These are phyloP conservation scores for Agonum fuliginosum DNA, from an alignment of 2,888 invertebrate genomes.

Conservation along the genomic window DNA sequence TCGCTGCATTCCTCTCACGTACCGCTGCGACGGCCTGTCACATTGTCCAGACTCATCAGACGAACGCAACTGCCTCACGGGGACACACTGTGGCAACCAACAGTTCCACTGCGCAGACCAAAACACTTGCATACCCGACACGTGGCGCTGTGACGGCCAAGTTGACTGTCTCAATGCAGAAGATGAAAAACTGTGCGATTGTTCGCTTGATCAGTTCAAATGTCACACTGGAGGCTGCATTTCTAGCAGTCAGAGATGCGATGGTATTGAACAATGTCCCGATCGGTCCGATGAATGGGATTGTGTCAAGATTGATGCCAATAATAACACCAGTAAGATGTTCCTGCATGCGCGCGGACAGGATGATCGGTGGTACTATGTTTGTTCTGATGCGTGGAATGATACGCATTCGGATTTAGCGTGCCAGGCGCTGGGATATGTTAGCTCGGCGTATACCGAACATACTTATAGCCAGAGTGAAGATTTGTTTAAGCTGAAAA, in stretches of 20 bases:
- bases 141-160: constrained; percentile 77
- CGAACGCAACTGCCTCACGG: constrained; percentile 75
- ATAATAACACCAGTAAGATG: constrained; percentile 3
- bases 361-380: constrained; percentile 70
- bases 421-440: constrained; percentile 76
- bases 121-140: constrained; percentile 77
- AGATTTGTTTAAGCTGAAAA: constrained; percentile 66
- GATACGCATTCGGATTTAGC: constrained; percentile 74
- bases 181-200: constrained; percentile 78
- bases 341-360: constrained; percentile 63
- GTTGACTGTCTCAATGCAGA: constrained; percentile 76
- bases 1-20: constrained; percentile 76
- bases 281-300: constrained; percentile 80
- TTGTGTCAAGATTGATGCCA: constrained; percentile 68
- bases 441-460: constrained; percentile 70
- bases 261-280: constrained; percentile 77
- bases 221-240: constrained; percentile 78
- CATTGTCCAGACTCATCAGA: constrained; percentile 77
- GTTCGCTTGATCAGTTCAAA: constrained; percentile 75
- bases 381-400: constrained; percentile 77
- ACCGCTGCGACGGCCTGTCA: constrained; percentile 77
- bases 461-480: constrained; percentile 66
- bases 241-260: constrained; percentile 73
- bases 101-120: constrained; percentile 77
- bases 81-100: constrained; percentile 73